Evolutionary conservation across 2,113 vertebrate genomes (phyloP).

Genomic region (Hemiscyllium ocellatum): DNA sequence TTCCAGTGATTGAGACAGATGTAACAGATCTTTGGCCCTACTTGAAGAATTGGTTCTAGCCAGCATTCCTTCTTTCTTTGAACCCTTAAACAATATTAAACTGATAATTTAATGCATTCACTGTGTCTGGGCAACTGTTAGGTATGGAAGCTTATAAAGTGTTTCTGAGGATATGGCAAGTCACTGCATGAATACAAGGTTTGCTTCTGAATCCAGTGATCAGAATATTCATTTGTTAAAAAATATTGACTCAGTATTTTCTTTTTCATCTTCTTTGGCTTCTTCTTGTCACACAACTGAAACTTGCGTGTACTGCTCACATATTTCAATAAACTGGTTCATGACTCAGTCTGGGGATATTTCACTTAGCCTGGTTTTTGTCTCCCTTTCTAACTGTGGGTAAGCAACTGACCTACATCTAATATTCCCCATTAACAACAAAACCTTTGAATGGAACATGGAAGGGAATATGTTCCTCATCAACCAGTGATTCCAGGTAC

Average conservation of each 20-base stretch:
- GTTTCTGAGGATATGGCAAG: not conserved
- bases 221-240: not conserved
- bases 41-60: not conserved
- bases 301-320: not conserved
- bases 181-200: not conserved
- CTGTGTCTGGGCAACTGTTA: not conserved
- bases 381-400: not conserved
- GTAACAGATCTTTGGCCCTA: not conserved
- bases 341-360: not conserved
- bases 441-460: not conserved
- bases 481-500: not conserved
- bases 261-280: not conserved
- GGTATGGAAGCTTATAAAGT: not conserved
- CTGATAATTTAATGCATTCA: not conserved
- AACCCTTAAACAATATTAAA: not conserved
- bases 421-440: not conserved
- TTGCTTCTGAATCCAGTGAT: not conserved
- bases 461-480: not conserved
- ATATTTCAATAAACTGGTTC: not conserved
- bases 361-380: not conserved
- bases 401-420: not conserved
- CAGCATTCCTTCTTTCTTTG: not conserved
- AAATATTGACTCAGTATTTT: not conserved
- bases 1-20: not conserved
- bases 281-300: not conserved